Conservation (phyloP, 2,797 vertebrate genomes). For the Artibeus lituratus region DNA sequence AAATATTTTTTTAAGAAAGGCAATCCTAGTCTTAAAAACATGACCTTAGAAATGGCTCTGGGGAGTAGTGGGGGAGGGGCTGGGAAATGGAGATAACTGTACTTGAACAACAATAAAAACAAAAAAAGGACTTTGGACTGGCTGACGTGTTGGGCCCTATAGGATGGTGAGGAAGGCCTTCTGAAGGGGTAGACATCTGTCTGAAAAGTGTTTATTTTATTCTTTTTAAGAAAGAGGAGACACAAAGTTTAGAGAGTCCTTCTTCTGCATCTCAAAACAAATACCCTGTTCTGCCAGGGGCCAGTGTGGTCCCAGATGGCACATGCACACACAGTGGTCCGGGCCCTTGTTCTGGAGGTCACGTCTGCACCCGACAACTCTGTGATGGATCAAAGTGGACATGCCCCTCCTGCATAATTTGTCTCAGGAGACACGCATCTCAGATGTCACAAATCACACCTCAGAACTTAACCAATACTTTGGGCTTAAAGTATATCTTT, state of each 20-base stretch:
- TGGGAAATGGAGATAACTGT: too few relatives aligned
- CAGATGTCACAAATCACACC: not conserved
- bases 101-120: too few relatives aligned
- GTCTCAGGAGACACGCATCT: not conserved
- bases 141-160: not conserved
- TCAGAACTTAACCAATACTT: not conserved
- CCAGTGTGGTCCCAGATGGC: not conserved
- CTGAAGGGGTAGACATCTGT: not conserved
- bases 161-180: not conserved
- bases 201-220: not conserved
- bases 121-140: not conserved
- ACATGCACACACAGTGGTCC: not conserved
- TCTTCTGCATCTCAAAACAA: not conserved
- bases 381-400: not conserved
- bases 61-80: too few relatives aligned
- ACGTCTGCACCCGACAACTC: not conserved
- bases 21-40: not conserved
- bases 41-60: not conserved
- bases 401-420: not conserved
- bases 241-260: not conserved
- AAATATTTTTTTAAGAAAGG: not conserved
- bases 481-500: not conserved
- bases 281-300: not conserved
- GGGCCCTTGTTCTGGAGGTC: not conserved
- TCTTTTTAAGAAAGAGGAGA: conserved; percentile 24